Percentiles rank a stretch among this genome's conserved stretches.
Evolutionary conservation across 2,797 vertebrate species (phyloP).

Genomic region (Cichlasoma orientale): DNA sequence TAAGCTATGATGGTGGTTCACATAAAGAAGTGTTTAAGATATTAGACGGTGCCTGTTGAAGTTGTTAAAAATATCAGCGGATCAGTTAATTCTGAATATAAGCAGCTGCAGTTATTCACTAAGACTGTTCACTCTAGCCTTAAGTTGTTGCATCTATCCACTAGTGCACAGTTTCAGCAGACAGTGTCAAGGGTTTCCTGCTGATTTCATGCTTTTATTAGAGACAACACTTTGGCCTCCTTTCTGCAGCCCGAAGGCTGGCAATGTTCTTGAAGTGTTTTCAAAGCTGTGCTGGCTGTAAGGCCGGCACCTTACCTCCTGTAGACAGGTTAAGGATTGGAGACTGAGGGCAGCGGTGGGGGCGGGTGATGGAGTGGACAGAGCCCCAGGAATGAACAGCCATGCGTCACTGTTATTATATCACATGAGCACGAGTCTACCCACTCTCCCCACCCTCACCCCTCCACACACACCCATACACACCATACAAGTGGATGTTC

Average conservation of each 20-base stretch:
- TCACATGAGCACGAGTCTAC: conserved; percentile 15
- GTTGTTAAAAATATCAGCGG: not conserved
- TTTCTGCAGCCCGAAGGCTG: not conserved
- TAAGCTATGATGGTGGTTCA: not conserved
- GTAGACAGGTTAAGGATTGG: not conserved
- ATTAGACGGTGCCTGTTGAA: too few relatives aligned
- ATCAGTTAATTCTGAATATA: not conserved
- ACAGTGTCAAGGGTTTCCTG: not conserved
- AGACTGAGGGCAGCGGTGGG: not conserved
- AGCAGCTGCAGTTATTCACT: not conserved
- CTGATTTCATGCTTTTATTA: conserved; percentile 1
- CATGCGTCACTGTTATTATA: conserved; percentile 35
- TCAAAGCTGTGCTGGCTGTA: not conserved
- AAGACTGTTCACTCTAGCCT: not conserved
- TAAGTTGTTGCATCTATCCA: not conserved
- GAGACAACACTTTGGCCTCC: not conserved
- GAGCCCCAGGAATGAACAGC: conserved; percentile 5
- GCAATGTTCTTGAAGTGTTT: not conserved
- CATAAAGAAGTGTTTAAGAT: not conserved
- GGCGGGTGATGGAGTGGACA: conserved; percentile 27
- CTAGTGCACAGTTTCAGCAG: not conserved
- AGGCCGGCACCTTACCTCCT: not conserved
- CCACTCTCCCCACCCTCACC: not conserved
- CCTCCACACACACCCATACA: not conserved
- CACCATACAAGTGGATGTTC: conserved; percentile 39